Conservation (phyloP, 2,113 vertebrate species). For the Hypomesus transpacificus region DNA sequence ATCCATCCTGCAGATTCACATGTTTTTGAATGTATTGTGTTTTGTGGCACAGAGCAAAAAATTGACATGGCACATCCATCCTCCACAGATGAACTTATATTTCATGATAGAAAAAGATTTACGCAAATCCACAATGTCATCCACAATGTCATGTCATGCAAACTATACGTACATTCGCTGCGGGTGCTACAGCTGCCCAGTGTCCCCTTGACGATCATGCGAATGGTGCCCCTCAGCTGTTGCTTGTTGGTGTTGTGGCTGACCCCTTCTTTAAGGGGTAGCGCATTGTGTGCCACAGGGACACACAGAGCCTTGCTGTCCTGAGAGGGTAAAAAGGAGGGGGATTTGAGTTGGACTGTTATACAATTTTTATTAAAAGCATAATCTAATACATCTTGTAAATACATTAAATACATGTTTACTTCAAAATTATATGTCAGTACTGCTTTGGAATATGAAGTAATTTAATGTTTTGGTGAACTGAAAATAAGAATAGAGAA, state of each 20-base stretch:
- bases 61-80: background rate
- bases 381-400: too few species aligned
- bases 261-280: slow-evolving; percentile 48
- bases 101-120: background rate
- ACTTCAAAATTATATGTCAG: background rate
- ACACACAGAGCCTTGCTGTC: slow-evolving; percentile 66
- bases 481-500: too few species aligned
- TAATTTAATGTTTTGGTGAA: too few species aligned
- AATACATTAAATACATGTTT: too few species aligned
- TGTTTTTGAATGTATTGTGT: too few species aligned
- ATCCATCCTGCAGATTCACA: background rate
- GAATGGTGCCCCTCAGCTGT: slow-evolving; percentile 79
- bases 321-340: slow-evolving; percentile 49
- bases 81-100: background rate
- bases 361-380: too few species aligned
- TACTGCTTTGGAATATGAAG: background rate
- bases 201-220: slow-evolving; percentile 85
- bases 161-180: slow-evolving; percentile 78
- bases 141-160: background rate
- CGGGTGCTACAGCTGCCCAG: slow-evolving; percentile 85
- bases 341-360: background rate
- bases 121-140: background rate
- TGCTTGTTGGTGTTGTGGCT: slow-evolving; percentile 54
- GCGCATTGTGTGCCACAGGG: slow-evolving; percentile 55
- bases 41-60: background rate